Conservation (phyloP, 2,797 vertebrate species). For the Rachycentron canadum region DNA sequence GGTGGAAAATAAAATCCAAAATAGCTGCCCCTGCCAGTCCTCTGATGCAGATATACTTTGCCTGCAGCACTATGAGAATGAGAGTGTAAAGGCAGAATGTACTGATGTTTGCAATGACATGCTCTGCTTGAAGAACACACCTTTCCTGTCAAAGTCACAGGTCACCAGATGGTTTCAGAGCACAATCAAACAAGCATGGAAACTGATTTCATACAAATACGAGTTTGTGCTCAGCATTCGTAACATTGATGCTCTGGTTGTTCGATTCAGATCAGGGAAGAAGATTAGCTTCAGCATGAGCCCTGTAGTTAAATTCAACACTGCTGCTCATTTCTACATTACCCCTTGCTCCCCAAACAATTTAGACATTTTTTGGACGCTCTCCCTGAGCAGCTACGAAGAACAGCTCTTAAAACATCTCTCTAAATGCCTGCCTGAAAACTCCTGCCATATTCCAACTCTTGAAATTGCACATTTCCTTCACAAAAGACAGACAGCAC, state of each 20-base stretch:
- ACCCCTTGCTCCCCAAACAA: conserved; percentile 70
- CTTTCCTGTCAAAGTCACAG: conserved; percentile 85
- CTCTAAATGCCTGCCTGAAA: conserved; percentile 82
- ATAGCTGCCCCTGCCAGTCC: conserved; percentile 88
- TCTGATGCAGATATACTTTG: conserved; percentile 89
- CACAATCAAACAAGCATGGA: conserved; percentile 89
- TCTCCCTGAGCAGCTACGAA: conserved; percentile 89
- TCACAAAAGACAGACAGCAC: conserved; percentile 86
- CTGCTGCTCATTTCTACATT: conserved; percentile 87
- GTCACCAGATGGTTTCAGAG: conserved; percentile 92
- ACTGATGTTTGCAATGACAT: conserved; percentile 71
- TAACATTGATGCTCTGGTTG: conserved; percentile 83
- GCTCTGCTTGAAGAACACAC: conserved; percentile 85
- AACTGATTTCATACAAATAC: conserved; percentile 92
- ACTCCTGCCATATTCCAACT: conserved; percentile 90
- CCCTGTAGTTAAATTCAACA: conserved; percentile 89
- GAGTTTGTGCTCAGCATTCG: conserved; percentile 90
- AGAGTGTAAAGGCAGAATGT: conserved; percentile 16
- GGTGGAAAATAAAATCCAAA: conserved; percentile 69
- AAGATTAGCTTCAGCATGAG: conserved; percentile 87
- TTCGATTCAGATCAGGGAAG: conserved; percentile 91
- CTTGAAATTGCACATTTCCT: conserved; percentile 91
- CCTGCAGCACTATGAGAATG: conserved; percentile 86
- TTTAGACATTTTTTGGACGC: conserved; percentile 86
- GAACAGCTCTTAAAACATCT: conserved; percentile 85